A percentile compares a stretch with the other conserved stretches of the same genome.
phyloP scores from a whole-genome alignment of 2,797 vertebrate species.

The Glyptemys insculpta region DNA sequence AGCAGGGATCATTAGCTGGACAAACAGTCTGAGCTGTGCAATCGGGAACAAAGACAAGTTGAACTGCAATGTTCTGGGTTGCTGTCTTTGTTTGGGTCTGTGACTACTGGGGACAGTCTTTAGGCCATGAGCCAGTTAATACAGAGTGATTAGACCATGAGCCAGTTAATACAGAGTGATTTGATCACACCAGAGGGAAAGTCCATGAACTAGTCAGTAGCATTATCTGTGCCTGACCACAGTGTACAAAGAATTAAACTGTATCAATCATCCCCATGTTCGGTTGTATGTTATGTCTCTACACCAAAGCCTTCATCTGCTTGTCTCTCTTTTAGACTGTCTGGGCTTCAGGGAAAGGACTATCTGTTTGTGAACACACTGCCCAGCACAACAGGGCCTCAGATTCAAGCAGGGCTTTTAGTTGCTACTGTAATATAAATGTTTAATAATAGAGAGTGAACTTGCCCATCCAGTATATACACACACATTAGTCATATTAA shows the following conservation, averaged over 20 bases:
- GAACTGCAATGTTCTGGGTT: constrained; percentile 47
- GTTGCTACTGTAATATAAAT: constrained; percentile 23
- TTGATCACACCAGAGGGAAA: constrained; percentile 57
- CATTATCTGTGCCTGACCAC: constrained; percentile 57
- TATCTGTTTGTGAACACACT: constrained; percentile 51
- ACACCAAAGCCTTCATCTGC: constrained; percentile 50
- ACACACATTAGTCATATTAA: neutral
- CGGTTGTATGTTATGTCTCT: constrained; percentile 63
- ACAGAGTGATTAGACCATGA: constrained; percentile 18
- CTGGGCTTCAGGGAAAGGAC: constrained; percentile 7
- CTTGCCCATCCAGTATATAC: rapidly evolving
- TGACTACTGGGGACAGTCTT: neutral
- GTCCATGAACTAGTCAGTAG: constrained; percentile 31
- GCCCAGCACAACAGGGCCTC: constrained; percentile 49
- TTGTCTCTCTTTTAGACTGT: neutral
- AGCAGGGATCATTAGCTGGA: constrained; percentile 5
- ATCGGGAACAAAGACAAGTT: constrained; percentile 36
- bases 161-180: constrained; percentile 21
- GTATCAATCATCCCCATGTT: constrained; percentile 39
- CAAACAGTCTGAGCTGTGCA: constrained; percentile 15
- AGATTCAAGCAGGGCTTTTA: constrained; percentile 28
- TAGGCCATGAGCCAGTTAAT: neutral
- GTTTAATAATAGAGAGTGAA: neutral
- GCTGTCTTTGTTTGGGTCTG: constrained; percentile 62
- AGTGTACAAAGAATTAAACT: constrained; percentile 70